phyloP scores from a whole-genome alignment of 2,888 invertebrate species.

The Apocheima hispidaria region DNA sequence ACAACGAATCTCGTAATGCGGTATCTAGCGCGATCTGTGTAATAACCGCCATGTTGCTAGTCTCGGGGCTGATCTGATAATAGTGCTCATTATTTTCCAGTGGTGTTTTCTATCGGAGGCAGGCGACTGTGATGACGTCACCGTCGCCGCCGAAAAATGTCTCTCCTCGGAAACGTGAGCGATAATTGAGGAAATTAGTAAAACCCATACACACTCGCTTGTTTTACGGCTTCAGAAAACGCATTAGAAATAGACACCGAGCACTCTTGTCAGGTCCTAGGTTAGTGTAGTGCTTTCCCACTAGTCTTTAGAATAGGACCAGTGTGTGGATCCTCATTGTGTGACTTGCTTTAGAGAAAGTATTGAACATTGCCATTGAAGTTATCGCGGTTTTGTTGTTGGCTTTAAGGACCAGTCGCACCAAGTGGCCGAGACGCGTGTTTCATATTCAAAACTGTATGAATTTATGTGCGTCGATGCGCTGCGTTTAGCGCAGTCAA shows the following conservation, averaged over 20 bases:
- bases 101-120: constrained; percentile 28
- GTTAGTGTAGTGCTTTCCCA: background rate
- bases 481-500: too few relatives aligned
- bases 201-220: constrained; percentile 22
- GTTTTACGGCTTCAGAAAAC: constrained; percentile 1
- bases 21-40: too few relatives aligned
- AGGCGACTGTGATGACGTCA: constrained; percentile 19
- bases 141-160: constrained; percentile 22
- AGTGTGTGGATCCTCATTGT: background rate
- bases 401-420: background rate
- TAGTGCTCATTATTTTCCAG: constrained; percentile 24
- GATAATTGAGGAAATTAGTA: constrained; percentile 11
- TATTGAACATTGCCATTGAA: background rate
- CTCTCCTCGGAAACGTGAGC: constrained; percentile 30
- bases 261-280: constrained; percentile 21
- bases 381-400: background rate
- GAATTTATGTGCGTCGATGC: too few relatives aligned
- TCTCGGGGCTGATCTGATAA: constrained; percentile 13
- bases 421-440: too few relatives aligned
- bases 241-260: constrained; percentile 18
- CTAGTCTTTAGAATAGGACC: constrained; percentile 2
- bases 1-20: too few relatives aligned
- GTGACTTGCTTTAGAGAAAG: background rate
- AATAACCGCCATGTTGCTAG: too few relatives aligned
- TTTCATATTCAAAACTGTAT: too few relatives aligned